A percentile compares a stretch with the other conserved stretches of the same genome.
phyloP scores from a whole-genome alignment of 1,140 invertebrate genomes.

The Calycopis cecrops region DNA sequence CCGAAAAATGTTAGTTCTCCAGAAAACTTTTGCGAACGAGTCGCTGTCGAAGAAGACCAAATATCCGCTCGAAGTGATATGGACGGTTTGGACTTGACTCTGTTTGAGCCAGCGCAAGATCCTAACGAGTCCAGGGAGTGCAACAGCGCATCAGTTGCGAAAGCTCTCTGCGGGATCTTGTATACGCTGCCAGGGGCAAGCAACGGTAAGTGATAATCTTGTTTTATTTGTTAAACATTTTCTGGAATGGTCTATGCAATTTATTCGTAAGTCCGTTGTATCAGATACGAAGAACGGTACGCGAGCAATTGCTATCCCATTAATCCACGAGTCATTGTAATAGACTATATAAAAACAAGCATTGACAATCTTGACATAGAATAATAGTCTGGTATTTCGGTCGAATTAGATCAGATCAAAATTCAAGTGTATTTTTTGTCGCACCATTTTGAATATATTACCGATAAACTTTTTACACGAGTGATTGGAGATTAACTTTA shows the following conservation, averaged over 20 bases:
- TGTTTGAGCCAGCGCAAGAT: constrained; percentile 79
- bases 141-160: constrained; percentile 47
- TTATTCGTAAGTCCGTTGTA: constrained; percentile 32
- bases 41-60: constrained; percentile 53
- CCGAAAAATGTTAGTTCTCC: constrained; percentile 69
- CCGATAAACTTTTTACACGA: too few species aligned
- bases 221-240: too few species aligned
- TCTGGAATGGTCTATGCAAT: neutral
- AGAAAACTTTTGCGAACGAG: constrained; percentile 61
- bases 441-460: too few species aligned
- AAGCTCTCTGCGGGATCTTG: constrained; percentile 56
- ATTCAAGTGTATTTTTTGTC: too few species aligned
- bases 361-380: too few species aligned
- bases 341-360: too few species aligned
- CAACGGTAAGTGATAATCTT: constrained; percentile 47
- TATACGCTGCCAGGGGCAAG: constrained; percentile 43
- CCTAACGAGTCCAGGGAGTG: constrained; percentile 46
- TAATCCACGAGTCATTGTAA: constrained; percentile 56
- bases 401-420: too few species aligned
- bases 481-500: too few species aligned
- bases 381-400: too few species aligned
- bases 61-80: constrained; percentile 78
- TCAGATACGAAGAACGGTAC: constrained; percentile 68
- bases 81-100: constrained; percentile 80
- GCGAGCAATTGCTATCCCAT: constrained; percentile 60